Conservation (phyloP, 1,140 invertebrate genomes). For the Pissodes strobi region DNA sequence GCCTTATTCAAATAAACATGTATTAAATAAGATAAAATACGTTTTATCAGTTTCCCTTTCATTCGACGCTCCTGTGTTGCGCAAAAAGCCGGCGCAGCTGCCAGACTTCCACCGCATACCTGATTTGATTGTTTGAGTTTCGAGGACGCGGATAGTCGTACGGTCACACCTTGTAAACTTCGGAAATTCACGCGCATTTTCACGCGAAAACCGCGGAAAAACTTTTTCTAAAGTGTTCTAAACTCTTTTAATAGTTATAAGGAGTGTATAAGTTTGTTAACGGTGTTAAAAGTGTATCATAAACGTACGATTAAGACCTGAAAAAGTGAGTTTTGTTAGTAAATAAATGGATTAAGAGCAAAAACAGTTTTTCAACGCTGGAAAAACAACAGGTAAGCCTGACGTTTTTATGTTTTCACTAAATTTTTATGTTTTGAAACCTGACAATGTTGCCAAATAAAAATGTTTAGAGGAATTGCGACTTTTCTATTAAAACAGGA, state of each 20-base stretch:
- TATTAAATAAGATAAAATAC: too few relatives aligned
- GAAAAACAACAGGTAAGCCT: slow-evolving; percentile 40
- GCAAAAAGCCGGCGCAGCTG: slow-evolving; percentile 27
- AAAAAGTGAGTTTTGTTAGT: slow-evolving; percentile 22
- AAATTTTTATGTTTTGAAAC: neutral
- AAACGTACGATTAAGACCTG: neutral
- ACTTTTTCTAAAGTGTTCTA: slow-evolving; percentile 20
- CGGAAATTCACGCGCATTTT: slow-evolving; percentile 30
- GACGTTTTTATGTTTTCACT: slow-evolving; percentile 10
- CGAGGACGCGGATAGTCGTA: slow-evolving; percentile 25
- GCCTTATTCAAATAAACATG: too few relatives aligned
- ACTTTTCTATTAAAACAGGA: neutral
- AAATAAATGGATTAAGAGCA: slow-evolving; percentile 40
- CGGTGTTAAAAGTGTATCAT: slow-evolving; percentile 17
- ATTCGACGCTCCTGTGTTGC: slow-evolving; percentile 23
- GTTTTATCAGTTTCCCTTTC: too few relatives aligned
- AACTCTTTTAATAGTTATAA: slow-evolving; percentile 2
- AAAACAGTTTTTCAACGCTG: slow-evolving; percentile 26
- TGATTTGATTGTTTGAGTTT: slow-evolving; percentile 23
- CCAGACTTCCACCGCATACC: slow-evolving; percentile 30
- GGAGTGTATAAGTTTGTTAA: slow-evolving; percentile 4
- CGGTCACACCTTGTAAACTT: slow-evolving; percentile 29
- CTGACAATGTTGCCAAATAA: neutral
- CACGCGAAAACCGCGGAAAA: slow-evolving; percentile 33
- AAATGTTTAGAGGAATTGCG: neutral